Base-by-base conservation (phyloP, 2,888 invertebrate species). In the Pristionchus exspectatus region DNA sequence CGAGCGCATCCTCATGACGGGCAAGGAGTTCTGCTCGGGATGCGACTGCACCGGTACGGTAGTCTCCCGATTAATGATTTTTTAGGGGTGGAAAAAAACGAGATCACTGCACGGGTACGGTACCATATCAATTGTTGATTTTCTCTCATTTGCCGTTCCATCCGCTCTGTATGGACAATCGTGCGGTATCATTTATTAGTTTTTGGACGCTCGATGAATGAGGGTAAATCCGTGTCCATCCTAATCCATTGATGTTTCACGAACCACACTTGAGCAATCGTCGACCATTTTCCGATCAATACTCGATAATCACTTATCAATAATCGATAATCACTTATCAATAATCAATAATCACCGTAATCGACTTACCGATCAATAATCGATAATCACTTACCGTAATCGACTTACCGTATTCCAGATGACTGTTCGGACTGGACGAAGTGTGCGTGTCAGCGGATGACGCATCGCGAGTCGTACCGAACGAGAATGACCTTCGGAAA, bases 401-500 rank as follows among this genome's bases (percentile, higher is more conserved):
- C 38, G 38, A 30, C 27, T 10, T 66, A 66, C 66, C 24, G 66
- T 38, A 27, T 12, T 93, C 72, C 83, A 93, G 95, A 94, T 74
- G 93, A 95, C 90, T 95, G 95, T 84, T 90, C 90, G 14, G 91
- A 94, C 84, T 59, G 92, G 16, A 14, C 54, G 16, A 92, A 88
- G 18, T 95, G 95, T 86, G 93, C 93, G 83, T 95, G 95, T 83
- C 94, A 93, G 88, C 90, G 90, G 86, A 90, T 95, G 89, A 94
- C 94, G 14, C 54, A 16, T 14, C 77, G 87, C 3, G 21, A 74
- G 38, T 21, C 50, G 0, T 21, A 90, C 18, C 90, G 93, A 18
- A 89, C 93, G 72, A 89, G 90, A 33, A 77, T 88, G 16, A 66
- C 86, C 7, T 84, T 93, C n/a, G 85, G 92, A 3, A 10, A 38